phyloP scores from a whole-genome alignment of 2,113 vertebrate species.

The Coryphaenoides rupestris region DNA sequence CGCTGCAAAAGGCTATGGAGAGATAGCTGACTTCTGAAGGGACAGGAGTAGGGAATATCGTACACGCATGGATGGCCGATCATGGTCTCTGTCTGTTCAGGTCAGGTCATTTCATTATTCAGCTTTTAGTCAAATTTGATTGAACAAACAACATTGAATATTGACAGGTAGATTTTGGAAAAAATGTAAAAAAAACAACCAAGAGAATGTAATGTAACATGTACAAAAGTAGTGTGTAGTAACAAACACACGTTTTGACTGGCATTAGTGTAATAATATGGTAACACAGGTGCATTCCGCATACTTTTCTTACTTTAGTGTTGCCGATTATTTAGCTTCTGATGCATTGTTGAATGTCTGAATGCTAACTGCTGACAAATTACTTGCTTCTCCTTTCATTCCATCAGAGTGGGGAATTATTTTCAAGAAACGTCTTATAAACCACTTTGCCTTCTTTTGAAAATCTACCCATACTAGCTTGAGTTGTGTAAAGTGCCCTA shows the following conservation, averaged over 20 bases:
- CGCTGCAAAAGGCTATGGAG: too few species aligned
- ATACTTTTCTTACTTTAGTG: too few species aligned
- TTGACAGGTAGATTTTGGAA: slow-evolving; percentile 47
- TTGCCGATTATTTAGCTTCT: neutral
- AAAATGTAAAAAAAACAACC: slow-evolving; percentile 27
- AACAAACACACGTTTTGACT: neutral
- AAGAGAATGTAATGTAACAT: neutral
- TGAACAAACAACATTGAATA: slow-evolving; percentile 13
- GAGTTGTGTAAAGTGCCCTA: slow-evolving; percentile 56
- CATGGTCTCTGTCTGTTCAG: slow-evolving; percentile 16
- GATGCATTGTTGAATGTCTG: neutral
- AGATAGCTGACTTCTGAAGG: too few species aligned
- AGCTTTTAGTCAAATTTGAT: slow-evolving; percentile 15
- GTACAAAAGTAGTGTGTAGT: neutral
- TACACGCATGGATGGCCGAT: slow-evolving; percentile 35
- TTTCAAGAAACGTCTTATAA: slow-evolving; percentile 3
- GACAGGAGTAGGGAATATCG: slow-evolving; percentile 23
- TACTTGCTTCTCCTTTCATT: neutral
- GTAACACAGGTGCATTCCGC: too few species aligned
- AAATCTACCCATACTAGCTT: slow-evolving; percentile 55
- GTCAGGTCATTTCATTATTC: slow-evolving; percentile 20
- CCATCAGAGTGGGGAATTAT: neutral
- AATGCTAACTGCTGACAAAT: neutral
- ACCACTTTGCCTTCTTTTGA: slow-evolving; percentile 46
- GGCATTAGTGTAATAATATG: too few species aligned